Evolutionary conservation across 30 jellyfish, hydroid and myxozoan genomes (phyloP).

Genomic region (Calvadosia cruxmelitensis): DNA sequence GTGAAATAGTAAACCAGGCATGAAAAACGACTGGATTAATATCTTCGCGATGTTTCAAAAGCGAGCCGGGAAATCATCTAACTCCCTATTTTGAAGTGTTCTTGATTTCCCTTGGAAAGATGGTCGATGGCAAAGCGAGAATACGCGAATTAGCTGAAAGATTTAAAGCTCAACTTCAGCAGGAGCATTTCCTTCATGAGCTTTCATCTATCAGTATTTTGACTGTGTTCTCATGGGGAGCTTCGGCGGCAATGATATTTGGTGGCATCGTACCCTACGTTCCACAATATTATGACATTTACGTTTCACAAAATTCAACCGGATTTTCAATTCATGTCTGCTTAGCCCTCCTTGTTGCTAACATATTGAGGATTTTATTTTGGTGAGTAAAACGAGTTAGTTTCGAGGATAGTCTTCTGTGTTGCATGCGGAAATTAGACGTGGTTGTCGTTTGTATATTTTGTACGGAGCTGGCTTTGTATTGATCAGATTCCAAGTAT

Average conservation of each 20-base stretch:
- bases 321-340: conserved; percentile 93
- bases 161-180: conserved; percentile 24
- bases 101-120: background rate
- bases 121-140: background rate
- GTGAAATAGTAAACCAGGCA: no score
- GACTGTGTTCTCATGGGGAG: conserved; percentile 73
- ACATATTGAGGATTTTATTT: conserved; percentile 66
- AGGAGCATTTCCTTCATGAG: conserved; percentile 52
- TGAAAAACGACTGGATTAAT: no score
- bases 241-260: conserved; percentile 95
- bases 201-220: conserved; percentile 52
- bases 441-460: no score
- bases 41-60: no score
- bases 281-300: conserved; percentile 87
- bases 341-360: conserved; percentile 73
- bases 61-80: no score
- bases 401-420: background rate
- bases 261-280: conserved; percentile 96
- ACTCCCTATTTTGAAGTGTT: no score
- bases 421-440: no score
- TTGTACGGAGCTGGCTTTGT: no score
- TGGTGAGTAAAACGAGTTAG: conserved; percentile 32
- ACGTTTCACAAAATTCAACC: conserved; percentile 37
- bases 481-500: no score
- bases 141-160: conserved; percentile 40